Evolutionary conservation across 2,113 vertebrate genomes (phyloP).

Genomic region (Cyprinodon variegatus): DNA sequence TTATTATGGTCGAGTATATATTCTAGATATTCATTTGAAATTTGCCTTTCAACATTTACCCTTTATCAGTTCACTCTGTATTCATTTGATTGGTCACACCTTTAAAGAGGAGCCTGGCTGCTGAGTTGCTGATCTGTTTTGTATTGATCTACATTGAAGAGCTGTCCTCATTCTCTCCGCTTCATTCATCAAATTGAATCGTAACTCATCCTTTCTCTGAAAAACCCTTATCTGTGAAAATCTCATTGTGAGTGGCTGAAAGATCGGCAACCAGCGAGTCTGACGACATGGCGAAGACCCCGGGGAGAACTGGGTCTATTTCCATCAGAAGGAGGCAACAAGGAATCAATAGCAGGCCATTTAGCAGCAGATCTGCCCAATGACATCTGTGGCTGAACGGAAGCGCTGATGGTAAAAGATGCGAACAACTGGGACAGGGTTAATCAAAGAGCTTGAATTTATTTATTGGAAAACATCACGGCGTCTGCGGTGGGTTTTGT

Average conservation of each 20-base stretch:
- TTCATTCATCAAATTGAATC: constrained; percentile 9
- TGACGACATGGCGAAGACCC: constrained; percentile 75
- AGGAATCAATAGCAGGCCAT: constrained; percentile 78
- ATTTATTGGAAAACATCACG: constrained; percentile 43
- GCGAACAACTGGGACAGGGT: constrained; percentile 5
- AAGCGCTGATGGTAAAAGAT: constrained; percentile 3
- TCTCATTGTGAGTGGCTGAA: constrained; percentile 64
- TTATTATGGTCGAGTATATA: background rate
- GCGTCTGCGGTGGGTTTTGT: background rate
- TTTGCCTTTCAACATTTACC: too few relatives aligned
- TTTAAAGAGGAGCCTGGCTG: background rate
- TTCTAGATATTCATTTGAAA: too few relatives aligned
- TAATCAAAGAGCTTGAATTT: constrained; percentile 44
- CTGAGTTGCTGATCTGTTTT: constrained; percentile 11
- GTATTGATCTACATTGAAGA: constrained; percentile 51
- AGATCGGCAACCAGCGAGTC: constrained; percentile 76
- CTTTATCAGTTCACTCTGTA: background rate
- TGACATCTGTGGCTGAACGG: constrained; percentile 3
- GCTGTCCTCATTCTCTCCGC: constrained; percentile 5
- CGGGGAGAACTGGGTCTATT: constrained; percentile 81
- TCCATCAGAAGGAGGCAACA: constrained; percentile 76
- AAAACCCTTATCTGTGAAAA: constrained; percentile 59
- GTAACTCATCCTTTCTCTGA: constrained; percentile 1
- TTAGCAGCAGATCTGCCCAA: constrained; percentile 35
- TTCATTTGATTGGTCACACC: background rate